Evolutionary conservation across 2,888 invertebrate species (phyloP), one percentile per base, ranked within the genome.

Genomic region (Drosophila setosimentum): DNA sequence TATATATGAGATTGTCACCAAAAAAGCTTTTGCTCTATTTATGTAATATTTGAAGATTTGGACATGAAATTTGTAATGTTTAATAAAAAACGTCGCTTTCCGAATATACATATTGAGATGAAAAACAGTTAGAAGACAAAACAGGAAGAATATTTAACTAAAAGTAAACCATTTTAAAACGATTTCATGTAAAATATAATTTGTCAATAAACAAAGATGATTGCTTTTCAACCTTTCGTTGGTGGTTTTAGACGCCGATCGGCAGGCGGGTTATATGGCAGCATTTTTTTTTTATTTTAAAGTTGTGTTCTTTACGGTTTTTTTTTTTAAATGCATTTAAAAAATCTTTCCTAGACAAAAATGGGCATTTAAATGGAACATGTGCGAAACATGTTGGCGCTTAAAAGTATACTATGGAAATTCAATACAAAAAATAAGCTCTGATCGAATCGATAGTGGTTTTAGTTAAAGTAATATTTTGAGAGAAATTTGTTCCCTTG

Each of bases 241-340:
- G 64, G 80, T 76, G 60, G 80, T 80, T 69, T 45, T 50, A 16
- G 11, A 42, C 62, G 77, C 76, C 76, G 50, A 65, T 55, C 29
- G 81, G 76, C 77, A 70, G 77, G 80, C 80, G 77, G 77, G 77
- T 67, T 61, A 54, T 30, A 59, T 78, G 78, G 78, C 78, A 78
- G 78, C 78, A 64, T 76, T 67, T 64, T 40, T 67, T 64, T 40
- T 30, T 53, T 53, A 24, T 10, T 11, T 53, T 24, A 33, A 18
- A 24, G 16, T 45, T 45, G 16, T 18, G 8, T 33, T 24, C 33
- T 21, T 24, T 18, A 11, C 32, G 33, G 4, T 35, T 27, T 30
- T 42, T 57, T 49, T 67, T 35, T 16, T 49, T 80, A 77, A 81
- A 78, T 77, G 71, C 82, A 67, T 37, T 66, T 61, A 24, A 32